These are phyloP conservation scores for Stegostoma tigrinum DNA, from an alignment of 2,113 vertebrate species.

Conservation along the genomic window DNA sequence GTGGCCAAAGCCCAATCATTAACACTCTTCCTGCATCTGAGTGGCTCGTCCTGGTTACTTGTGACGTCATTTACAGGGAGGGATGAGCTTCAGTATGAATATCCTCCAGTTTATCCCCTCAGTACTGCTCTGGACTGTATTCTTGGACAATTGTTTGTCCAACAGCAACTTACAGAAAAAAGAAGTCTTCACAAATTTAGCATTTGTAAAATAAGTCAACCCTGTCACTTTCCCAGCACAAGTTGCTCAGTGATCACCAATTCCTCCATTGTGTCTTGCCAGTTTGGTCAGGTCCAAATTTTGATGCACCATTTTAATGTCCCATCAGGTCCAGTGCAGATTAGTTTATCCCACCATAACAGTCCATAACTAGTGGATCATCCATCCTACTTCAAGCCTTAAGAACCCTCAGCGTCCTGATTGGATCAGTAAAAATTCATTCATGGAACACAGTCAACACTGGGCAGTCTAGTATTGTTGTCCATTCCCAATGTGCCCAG, in stretches of 20 bases:
- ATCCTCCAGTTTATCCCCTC: not conserved
- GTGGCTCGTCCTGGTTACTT: not conserved
- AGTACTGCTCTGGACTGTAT: not conserved
- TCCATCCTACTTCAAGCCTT: not conserved
- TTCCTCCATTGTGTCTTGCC: not conserved
- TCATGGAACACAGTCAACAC: no score
- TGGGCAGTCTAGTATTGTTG: no score
- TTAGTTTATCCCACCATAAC: not conserved
- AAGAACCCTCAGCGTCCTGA: not conserved
- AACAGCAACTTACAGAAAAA: not conserved
- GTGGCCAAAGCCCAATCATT: not conserved
- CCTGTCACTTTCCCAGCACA: not conserved
- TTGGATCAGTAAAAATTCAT: no score
- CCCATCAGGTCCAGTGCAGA: not conserved
- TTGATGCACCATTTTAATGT: not conserved
- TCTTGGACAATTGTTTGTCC: not conserved
- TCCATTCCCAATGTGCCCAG: no score
- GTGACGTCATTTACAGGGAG: not conserved
- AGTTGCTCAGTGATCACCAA: not conserved
- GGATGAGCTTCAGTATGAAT: not conserved
- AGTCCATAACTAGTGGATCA: not conserved
- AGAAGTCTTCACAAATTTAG: not conserved
- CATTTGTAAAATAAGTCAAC: not conserved
- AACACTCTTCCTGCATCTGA: not conserved
- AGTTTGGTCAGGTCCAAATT: not conserved